Evolutionary conservation across 1,140 invertebrate genomes (phyloP), one percentile per base, ranked within the genome.

Genomic region (Chironomus tepperi): DNA sequence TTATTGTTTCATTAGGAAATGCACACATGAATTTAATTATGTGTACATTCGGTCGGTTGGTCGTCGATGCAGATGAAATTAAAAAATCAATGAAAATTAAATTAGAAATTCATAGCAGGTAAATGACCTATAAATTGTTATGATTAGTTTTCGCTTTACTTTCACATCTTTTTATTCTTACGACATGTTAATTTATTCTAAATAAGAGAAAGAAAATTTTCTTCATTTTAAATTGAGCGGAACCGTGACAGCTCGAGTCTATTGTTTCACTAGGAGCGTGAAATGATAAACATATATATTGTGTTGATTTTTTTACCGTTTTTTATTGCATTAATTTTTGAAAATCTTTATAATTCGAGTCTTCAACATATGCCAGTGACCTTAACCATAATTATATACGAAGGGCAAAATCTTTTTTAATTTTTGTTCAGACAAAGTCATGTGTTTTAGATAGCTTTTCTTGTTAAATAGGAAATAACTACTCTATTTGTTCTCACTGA

Each of bases 261-360:
- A 70, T 70, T 70, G 65, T 70, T 70, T 70, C 18, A 70, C 12
- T 18, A 70, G 16, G 18, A 70, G 65, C 65, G 19, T 70, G 65
- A 19, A 70, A 70, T 70, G 65, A 19, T 9, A 18, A 21, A 70
- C 16, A 70, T 19, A 57, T n/a, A 57, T n/a, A 10, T 57, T 57
- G 9, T 57, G 47, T n/a, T 57, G 65, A 9, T 57, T 18, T 70
- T 67, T 70, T 70, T 70, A 70, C 65, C 65, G 65, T 70, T 70
- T 70, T 21, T 70, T 70, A 19, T 70, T 57, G 47, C 47, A 70
- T 70, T 70, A 19, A 70, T 18, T 7, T 57, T 57, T 12, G 9
- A 2, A 57, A 57, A 57, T 67, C 16, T 19, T 19, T 70, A 21
- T 70, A 19, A 57, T 12, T 57, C 2, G 9, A n/a, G 9, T 57